A percentile compares a stretch with the other conserved stretches of the same genome.
Conservation (phyloP, 2,113 vertebrate genomes). For the Numida meleagris region DNA sequence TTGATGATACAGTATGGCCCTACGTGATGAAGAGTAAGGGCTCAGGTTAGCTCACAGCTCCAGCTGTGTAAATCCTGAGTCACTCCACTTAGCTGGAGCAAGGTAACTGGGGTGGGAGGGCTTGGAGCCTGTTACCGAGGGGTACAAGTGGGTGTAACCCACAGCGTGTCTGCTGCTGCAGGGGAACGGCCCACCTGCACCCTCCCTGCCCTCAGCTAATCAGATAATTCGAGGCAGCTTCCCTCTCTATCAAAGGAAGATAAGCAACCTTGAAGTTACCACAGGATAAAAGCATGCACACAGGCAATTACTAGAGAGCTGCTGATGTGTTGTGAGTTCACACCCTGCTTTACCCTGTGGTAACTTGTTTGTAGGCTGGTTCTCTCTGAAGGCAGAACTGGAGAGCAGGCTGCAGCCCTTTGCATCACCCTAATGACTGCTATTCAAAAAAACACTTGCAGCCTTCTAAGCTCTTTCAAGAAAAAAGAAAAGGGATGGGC, state of each 20-base stretch:
- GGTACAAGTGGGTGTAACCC: background rate
- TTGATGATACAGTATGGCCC: background rate
- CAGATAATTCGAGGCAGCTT: conserved; percentile 7
- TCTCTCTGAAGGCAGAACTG: background rate
- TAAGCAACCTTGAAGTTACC: conserved; percentile 12
- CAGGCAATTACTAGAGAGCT: background rate
- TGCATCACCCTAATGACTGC: background rate
- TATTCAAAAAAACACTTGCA: conserved; percentile 21
- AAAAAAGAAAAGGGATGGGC: conserved; percentile 48
- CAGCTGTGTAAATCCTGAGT: background rate
- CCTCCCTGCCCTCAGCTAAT: background rate
- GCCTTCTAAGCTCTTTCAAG: conserved; percentile 38
- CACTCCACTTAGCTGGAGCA: background rate
- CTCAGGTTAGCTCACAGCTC: background rate
- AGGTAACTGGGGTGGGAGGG: background rate
- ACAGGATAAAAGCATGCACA: background rate
- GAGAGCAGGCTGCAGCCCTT: background rate
- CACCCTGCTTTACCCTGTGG: background rate
- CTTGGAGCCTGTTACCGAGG: background rate
- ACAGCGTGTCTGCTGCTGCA: background rate
- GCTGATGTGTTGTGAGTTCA: background rate
- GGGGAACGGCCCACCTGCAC: background rate
- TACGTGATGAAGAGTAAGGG: background rate
- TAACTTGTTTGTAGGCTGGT: conserved; percentile 13
- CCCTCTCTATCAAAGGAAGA: background rate